Evolutionary conservation across 1,140 invertebrate genomes (phyloP), one percentile per base, ranked within the genome.

Genomic region (Drosophila pectinifera): DNA sequence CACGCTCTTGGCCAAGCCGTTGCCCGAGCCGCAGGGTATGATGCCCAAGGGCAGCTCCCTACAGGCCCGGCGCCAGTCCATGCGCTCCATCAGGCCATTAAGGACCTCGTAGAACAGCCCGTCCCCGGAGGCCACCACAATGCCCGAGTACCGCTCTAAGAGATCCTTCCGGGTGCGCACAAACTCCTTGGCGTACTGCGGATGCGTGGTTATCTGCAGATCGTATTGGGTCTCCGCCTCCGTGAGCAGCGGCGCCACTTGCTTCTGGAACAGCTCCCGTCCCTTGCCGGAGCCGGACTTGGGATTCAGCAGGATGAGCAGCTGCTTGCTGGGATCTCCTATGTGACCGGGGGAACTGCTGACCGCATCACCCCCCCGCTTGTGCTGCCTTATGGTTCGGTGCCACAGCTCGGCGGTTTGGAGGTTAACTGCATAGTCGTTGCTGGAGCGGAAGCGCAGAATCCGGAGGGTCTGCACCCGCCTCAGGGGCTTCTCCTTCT

Each of bases 11-110:
- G 97, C 97, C 14, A 99, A 92, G 2, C 98, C 98, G 93, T 99
- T 99, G 20, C 98, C 98, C 7, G 98, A 99, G 24, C 98, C 98
- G 81, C 97, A 98, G 0, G 98, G 98, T 89, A 99, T 95, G 28
- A 98, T 95, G 1, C 97, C 98, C 3, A 99, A 84, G 0, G 98
- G 96, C 10, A 97, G 93, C 70, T 95, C 94, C 13, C 94, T 93
- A 11, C 98, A 93, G 0, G 95, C 96, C 62, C 94, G 94, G 57
- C 96, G 93, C 97, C 97, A 98, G 92, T 99, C 98, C 45, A 94
- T 91, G 39, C 98, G 94, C 79, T 96, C 95, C 92, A 98, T 96
- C 53, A 99, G 93, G 2, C 98, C 98, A 93, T 99, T 99, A 43
- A 98, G 93, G 53, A 98, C 96, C 94, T 99, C 98, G 92, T 96